Base-by-base conservation (phyloP, 2,888 invertebrate species). In the Liopterus haemorrhoidalis region DNA sequence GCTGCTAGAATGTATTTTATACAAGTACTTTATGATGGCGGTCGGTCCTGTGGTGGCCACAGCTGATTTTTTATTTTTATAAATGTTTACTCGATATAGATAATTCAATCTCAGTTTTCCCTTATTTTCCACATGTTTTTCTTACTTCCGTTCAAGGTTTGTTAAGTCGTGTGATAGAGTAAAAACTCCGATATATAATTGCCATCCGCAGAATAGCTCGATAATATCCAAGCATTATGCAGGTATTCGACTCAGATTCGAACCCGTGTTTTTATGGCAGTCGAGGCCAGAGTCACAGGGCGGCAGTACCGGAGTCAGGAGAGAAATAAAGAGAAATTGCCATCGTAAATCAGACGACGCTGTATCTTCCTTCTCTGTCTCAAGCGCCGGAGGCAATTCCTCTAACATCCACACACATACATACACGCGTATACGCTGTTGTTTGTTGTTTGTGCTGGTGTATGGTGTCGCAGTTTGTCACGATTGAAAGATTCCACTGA, bases 291-390 rank as follows among this genome's bases (percentile, higher is more conserved):
- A 8, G 41, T 15, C 30, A 32, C 35, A n/a, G 22, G 14, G 2
- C 21, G 5, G 3, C 5, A 37, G 20, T 20, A 30, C 28, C 38
- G 22, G 62, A 62, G 63, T 60, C 61, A 58, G 60, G 65, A 67
- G 66, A 67, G 66, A 67, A 66, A 68, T 68, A 68, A 68, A 68
- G 67, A 68, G 60, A 66, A 66, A 68, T 68, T 68, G 66, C 61
- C 58, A 59, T 64, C 62, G 68, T 68, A 68, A 68, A 68, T 68
- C 68, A 68, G 64, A 58, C 54, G 49, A 54, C 44, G 38, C 36
- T 40, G 37, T 41, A 37, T 44, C 19, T 21, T 27, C 35, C 42
- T n/a, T 39, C 39, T 16, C 24, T 16, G 33, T 27, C 16, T 15
- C 36, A 18, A 37, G 20, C 12, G 43, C 41, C 57, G 8, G 16